Evolutionary conservation across 2,113 vertebrate genomes (phyloP), one percentile per base, ranked within the genome.

Genomic region (Hystrix brachyura): DNA sequence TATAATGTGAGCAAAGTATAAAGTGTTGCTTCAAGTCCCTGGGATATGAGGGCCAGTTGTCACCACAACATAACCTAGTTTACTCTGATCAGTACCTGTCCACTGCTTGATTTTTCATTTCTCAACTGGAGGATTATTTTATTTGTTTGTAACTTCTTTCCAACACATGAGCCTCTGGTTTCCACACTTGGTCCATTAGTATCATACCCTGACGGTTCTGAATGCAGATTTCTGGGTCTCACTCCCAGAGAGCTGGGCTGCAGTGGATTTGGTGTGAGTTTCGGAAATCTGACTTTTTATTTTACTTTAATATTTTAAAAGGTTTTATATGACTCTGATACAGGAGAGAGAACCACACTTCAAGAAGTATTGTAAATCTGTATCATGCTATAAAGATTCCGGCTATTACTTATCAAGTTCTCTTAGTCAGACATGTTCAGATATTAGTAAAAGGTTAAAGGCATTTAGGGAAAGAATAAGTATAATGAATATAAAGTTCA

Each of bases 381-480:
- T 62, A 34, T 43, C 23, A n/a, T 87, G 34, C 53, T 90, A 38
- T 85, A 29, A 95, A 85, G 72, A 57, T 46, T 87, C 55, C 60
- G 34, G 82, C 51, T 89, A 34, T 72, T 85, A 83, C 78, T 93
- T 88, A 51, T 96, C 38, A 86, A 78, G 67, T 91, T 97, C 53
- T 95, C 48, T 14, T 78, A 51, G 67, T 92, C 81, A 96, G 93
- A 91, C 53, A 60, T 57, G 48, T 85, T 83, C 78, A 80, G 82
- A 62, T 74, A 93, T 95, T 93, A 95, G 91, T 46, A 53, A 90
- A 93, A 83, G 72, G 82, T 93, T 95, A 94, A 96, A 94, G 25
- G 43, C 79, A 94, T 87, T 93, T 83, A 79, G 78, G 67, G 34
- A 38, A 91, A 71, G 55, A 97, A 25, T 94, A 87, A 91, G 53